Base-by-base conservation (phyloP, 2,113 vertebrate species). In the Bungarus multicinctus region DNA sequence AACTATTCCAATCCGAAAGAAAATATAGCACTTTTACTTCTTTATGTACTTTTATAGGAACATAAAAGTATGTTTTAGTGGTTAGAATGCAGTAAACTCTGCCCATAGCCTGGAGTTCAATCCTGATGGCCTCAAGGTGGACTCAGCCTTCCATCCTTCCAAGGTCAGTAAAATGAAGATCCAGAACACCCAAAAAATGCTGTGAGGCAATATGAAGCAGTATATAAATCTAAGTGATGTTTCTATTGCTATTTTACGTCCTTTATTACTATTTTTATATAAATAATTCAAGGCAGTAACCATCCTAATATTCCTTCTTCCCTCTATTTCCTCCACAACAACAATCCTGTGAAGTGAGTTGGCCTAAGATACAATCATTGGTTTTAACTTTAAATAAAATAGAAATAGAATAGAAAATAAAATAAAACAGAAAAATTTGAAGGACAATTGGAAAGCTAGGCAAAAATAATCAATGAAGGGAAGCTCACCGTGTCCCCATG, bases 341-440 rank as follows among this genome's bases (percentile, higher is more conserved):
- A 30, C 58, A 64, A n/a, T n/a, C 58, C 58, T 64, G 3, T 30
- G 25, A 60, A 30, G 27, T 64, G 58, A 8, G 9, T 64, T 64
- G 27, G 30, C 27, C 60, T 64, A 64, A 64, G 11, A 64, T 1
- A 64, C 30, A 64, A 64, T 89, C 20, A 89, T n/a, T 53, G 57
- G 53, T 60, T 88, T 88, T 53, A 54, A 74, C 30, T 64, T 74
- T 74, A 88, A 88, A 69, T 92, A 81, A 89, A 92, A 89, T 69
- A 88, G 88, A 87, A 88, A 69, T 92, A 81, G 74, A 92, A 89
- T 54, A 88, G 88, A 87, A 88, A 88, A 69, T 88, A 87, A 88
- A 88, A 69, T 88, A 74, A 89, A 92, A 89, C 53, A 88, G 88
- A 87, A 88, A 89, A 11, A 57, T 25, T 89, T 64, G 50, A 43